phyloP scores from a whole-genome alignment of 2,888 invertebrate genomes.

The Melanostoma mellinum region DNA sequence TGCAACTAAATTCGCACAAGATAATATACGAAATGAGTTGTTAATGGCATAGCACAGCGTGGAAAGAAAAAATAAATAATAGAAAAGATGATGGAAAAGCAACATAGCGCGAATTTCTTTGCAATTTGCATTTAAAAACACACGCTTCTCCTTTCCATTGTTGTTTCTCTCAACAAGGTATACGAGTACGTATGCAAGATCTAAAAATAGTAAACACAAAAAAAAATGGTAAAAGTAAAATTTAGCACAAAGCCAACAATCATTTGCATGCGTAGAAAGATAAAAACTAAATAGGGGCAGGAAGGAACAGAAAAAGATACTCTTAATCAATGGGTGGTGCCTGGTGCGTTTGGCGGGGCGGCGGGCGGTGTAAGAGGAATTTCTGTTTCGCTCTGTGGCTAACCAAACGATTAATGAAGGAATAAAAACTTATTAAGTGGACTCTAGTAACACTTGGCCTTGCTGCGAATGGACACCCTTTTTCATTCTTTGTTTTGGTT shows the following conservation, averaged over 20 bases:
- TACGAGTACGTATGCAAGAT: slow-evolving; percentile 1
- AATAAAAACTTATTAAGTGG: slow-evolving; percentile 51
- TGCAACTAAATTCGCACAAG: slow-evolving; percentile 63
- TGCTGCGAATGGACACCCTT: slow-evolving; percentile 34
- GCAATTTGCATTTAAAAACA: neutral
- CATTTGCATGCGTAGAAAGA: slow-evolving; percentile 37
- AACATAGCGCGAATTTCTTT: slow-evolving; percentile 28
- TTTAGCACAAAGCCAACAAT: slow-evolving; percentile 53
- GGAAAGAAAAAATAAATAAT: slow-evolving; percentile 1
- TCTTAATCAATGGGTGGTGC: slow-evolving; percentile 1
- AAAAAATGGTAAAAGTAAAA: slow-evolving; percentile 22
- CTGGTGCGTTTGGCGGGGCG: neutral
- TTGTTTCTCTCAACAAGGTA: slow-evolving; percentile 24
- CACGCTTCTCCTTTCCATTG: slow-evolving; percentile 18
- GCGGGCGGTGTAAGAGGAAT: neutral
- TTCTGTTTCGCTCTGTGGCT: slow-evolving; percentile 18
- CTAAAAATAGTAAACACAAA: slow-evolving; percentile 2
- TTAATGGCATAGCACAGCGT: slow-evolving; percentile 19
- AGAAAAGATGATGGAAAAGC: slow-evolving; percentile 7
- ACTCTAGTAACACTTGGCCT: slow-evolving; percentile 51
- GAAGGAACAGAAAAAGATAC: slow-evolving; percentile 5
- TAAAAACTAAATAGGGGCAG: slow-evolving; percentile 3
- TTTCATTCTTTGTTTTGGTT: neutral
- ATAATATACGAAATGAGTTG: slow-evolving; percentile 48
- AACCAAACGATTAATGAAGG: slow-evolving; percentile 28